phyloP scores from a whole-genome alignment of 2,888 invertebrate genomes.

The Acutogordius australiensis region DNA sequence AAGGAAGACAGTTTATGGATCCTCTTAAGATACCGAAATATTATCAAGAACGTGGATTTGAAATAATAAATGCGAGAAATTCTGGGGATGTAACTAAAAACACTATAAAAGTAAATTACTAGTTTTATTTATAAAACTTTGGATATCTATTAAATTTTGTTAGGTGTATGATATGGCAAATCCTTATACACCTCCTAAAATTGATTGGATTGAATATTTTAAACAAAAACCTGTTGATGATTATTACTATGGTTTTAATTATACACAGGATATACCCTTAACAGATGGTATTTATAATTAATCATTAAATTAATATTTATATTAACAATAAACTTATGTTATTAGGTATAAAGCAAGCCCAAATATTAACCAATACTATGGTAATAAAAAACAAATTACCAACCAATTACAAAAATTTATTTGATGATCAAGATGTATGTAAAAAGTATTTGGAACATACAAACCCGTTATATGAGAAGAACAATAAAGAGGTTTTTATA shows the following conservation, averaged over 20 bases:
- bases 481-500: no score
- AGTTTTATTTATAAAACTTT: no score
- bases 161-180: constrained; percentile 9
- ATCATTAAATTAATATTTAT: neutral
- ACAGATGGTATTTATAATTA: constrained; percentile 3
- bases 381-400: neutral
- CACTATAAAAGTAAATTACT: no score
- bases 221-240: neutral
- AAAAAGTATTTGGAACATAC: no score
- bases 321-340: neutral
- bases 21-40: neutral
- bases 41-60: neutral
- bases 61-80: neutral
- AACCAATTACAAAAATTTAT: no score
- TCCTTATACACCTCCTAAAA: neutral
- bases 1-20: neutral
- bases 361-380: neutral
- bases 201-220: constrained; percentile 10
- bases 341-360: neutral
- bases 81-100: no score
- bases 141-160: no score
- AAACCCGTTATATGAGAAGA: no score
- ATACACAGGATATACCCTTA: neutral
- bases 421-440: no score
- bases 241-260: neutral